Conservation (phyloP, 2,113 vertebrate species). For the Piaya cayana region DNA sequence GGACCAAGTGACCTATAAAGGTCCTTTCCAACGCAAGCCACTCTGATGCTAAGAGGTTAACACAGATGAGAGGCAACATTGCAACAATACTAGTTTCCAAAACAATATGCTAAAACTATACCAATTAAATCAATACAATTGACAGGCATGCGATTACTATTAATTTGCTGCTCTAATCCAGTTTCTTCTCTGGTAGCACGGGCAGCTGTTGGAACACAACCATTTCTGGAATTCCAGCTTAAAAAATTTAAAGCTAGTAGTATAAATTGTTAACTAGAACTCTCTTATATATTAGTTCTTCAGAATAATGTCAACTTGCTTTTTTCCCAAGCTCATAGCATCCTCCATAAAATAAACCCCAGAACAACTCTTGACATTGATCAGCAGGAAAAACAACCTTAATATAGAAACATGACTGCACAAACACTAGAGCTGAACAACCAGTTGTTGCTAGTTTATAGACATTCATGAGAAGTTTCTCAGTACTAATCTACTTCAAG, state of each 20-base stretch:
- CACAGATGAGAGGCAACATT: background rate
- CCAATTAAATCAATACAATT: background rate
- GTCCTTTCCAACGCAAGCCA: too few species aligned
- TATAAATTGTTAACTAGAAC: background rate
- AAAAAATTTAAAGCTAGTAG: background rate
- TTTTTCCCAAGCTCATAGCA: background rate
- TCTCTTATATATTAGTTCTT: background rate
- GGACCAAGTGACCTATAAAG: too few species aligned
- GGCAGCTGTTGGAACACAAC: background rate
- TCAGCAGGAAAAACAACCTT: background rate
- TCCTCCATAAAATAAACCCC: background rate
- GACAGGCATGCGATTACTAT: background rate
- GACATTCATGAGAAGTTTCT: background rate
- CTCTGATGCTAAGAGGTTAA: background rate
- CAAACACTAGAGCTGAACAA: background rate
- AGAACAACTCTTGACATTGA: background rate
- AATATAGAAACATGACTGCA: background rate
- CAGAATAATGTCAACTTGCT: background rate
- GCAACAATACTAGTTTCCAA: constrained; percentile 14
- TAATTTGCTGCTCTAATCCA: background rate
- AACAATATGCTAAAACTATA: background rate
- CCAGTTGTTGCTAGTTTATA: background rate
- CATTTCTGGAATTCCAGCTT: background rate
- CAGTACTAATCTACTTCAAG: background rate
- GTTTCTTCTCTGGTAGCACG: background rate